Evolutionary conservation across 2,113 vertebrate genomes (phyloP).

Genomic region (Chunga burmeisteri): DNA sequence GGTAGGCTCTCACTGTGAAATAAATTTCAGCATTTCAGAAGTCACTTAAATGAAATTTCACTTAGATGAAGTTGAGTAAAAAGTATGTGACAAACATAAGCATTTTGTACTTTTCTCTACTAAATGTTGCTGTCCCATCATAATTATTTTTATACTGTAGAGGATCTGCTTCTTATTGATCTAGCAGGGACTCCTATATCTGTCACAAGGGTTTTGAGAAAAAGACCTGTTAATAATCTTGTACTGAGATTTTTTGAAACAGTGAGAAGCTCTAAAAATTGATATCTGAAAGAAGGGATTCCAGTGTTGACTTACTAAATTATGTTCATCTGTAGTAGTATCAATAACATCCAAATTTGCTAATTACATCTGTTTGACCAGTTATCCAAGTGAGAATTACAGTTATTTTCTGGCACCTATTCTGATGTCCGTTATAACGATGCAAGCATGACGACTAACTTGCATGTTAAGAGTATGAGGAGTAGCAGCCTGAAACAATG

Average conservation of each 20-base stretch:
- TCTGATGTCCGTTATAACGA: accelerated
- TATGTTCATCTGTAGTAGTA: not conserved
- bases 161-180: not conserved
- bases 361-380: not conserved
- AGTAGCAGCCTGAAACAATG: not conserved
- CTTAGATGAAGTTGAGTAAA: not conserved
- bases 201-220: not conserved
- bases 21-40: not conserved
- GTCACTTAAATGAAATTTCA: not conserved
- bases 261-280: not conserved
- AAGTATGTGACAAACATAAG: not conserved
- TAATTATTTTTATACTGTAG: not conserved
- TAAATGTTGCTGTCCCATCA: not conserved
- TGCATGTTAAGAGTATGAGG: not conserved
- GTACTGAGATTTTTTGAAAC: not conserved
- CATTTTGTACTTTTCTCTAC: not conserved
- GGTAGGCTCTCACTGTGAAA: not conserved
- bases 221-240: not conserved
- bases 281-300: not conserved
- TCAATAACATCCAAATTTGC: not conserved
- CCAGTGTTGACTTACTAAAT: not conserved
- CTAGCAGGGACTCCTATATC: not conserved
- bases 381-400: not conserved
- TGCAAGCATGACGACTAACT: not conserved
- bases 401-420: not conserved